phyloP scores from a whole-genome alignment of 2,888 invertebrate species.

The Deilephila porcellus region DNA sequence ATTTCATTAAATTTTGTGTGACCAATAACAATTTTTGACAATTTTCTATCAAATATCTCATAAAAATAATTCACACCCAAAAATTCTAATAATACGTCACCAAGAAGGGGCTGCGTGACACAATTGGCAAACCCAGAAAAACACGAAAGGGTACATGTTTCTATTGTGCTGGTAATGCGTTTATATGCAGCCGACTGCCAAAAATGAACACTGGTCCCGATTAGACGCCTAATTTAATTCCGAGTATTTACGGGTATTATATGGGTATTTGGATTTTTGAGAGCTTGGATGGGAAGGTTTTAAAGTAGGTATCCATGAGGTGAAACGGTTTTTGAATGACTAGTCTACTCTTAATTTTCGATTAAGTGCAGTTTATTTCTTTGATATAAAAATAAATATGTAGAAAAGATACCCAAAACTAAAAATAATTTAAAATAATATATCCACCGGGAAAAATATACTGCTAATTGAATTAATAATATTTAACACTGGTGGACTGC shows the following conservation, averaged over 20 bases:
- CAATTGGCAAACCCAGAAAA: slow-evolving; percentile 50
- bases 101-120: slow-evolving; percentile 51
- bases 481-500: too few relatives aligned
- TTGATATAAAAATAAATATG: too few relatives aligned
- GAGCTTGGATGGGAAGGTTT: neutral
- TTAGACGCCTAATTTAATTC: slow-evolving; percentile 6
- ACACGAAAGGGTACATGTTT: slow-evolving; percentile 52
- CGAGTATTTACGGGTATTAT: neutral
- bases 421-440: too few relatives aligned
- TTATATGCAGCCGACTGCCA: slow-evolving; percentile 21
- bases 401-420: too few relatives aligned
- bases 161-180: slow-evolving; percentile 11
- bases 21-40: neutral
- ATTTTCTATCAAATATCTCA: neutral
- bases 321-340: neutral
- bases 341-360: neutral
- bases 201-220: slow-evolving; percentile 5
- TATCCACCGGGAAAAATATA: too few relatives aligned
- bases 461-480: too few relatives aligned
- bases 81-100: slow-evolving; percentile 28
- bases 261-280: slow-evolving; percentile 18
- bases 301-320: neutral
- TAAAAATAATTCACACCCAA: neutral
- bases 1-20: neutral
- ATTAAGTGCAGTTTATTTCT: too few relatives aligned